Conservation (phyloP, 2,888 invertebrate genomes). For the Cosmopolites sordidus region DNA sequence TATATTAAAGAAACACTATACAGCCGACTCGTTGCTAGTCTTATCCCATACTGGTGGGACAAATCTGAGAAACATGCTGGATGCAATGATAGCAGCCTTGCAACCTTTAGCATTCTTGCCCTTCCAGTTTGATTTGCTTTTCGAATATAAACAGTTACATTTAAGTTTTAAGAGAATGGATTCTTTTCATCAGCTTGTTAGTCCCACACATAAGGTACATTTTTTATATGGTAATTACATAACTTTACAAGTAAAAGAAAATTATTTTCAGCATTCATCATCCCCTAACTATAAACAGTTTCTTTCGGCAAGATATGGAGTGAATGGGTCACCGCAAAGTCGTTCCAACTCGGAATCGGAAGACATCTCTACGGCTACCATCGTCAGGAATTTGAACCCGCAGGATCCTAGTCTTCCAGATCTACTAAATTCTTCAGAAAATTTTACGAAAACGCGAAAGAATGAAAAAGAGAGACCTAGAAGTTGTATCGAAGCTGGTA, state of each 20-base stretch:
- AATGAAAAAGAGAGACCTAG: constrained; percentile 56
- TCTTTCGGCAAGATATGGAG: constrained; percentile 50
- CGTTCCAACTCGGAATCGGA: constrained; percentile 53
- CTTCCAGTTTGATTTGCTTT: constrained; percentile 76
- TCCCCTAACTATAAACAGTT: constrained; percentile 37
- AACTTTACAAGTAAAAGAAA: too few species aligned
- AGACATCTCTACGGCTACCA: constrained; percentile 48
- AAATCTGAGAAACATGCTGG: constrained; percentile 60
- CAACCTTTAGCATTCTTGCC: constrained; percentile 76
- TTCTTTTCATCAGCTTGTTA: constrained; percentile 44
- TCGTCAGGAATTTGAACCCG: constrained; percentile 49
- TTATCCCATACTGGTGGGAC: constrained; percentile 59
- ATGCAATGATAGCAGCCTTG: constrained; percentile 70
- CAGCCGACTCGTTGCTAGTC: constrained; percentile 63
- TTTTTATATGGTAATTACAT: neutral
- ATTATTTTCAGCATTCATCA: constrained; percentile 32
- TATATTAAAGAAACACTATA: constrained; percentile 76
- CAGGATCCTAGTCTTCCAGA: constrained; percentile 52
- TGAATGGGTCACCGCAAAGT: constrained; percentile 46
- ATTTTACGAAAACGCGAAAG: constrained; percentile 2
- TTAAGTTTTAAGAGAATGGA: constrained; percentile 69
- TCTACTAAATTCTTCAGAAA: constrained; percentile 53
- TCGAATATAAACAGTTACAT: constrained; percentile 72
- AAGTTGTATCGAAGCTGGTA: constrained; percentile 62
- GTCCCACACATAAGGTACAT: constrained; percentile 43